These are phyloP conservation scores for Laticauda colubrina DNA, from an alignment of 2,113 vertebrate species.

Conservation along the genomic window DNA sequence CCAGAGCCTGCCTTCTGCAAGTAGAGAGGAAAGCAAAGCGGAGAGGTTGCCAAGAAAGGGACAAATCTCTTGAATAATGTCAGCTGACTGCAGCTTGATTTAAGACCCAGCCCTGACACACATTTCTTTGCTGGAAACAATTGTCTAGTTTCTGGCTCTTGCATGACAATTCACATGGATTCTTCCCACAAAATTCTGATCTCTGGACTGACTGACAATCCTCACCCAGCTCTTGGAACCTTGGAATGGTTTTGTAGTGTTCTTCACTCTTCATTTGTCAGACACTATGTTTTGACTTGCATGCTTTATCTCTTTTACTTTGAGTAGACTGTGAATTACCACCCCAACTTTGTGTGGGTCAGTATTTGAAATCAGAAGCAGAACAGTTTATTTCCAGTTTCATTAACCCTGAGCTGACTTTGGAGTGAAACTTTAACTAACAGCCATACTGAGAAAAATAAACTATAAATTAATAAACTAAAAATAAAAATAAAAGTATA, in stretches of 20 bases:
- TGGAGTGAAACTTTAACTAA: neutral
- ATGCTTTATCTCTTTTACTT: neutral
- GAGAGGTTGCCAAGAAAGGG: neutral
- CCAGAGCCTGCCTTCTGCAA: neutral
- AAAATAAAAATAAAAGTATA: neutral
- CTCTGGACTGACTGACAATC: neutral
- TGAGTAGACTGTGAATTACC: neutral
- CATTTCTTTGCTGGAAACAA: neutral
- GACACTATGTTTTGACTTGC: neutral
- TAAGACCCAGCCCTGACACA: neutral
- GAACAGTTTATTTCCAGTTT: neutral
- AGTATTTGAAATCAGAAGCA: neutral
- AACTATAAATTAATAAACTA: neutral
- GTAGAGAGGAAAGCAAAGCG: neutral
- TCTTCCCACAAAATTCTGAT: neutral
- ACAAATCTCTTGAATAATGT: neutral
- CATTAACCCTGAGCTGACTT: neutral
- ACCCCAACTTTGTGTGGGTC: neutral
- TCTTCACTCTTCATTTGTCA: neutral
- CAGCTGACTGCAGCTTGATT: neutral
- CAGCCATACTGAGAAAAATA: neutral
- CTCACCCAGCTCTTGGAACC: neutral
- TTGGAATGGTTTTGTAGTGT: neutral
- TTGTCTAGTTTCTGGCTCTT: neutral
- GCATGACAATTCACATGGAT: neutral